Evolutionary conservation across 1,140 invertebrate genomes (phyloP), one percentile per base, ranked within the genome.

Genomic region (Cherax destructor): DNA sequence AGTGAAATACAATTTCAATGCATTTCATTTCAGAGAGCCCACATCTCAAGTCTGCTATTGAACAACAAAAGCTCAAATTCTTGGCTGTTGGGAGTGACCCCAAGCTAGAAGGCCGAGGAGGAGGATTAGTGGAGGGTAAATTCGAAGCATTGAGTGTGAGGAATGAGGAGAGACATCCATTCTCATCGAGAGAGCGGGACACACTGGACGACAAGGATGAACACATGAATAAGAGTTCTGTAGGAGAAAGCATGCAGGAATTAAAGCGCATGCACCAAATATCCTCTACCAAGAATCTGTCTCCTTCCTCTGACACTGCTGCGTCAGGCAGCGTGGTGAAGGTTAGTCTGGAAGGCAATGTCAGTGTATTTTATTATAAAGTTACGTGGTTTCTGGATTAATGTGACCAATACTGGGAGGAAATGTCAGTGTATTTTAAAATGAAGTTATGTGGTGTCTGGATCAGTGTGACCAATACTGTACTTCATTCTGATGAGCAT

Each of bases 41-140:
- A 6, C 93, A 95, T 1, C 95, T 97, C 79, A 94, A 95, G 86
- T 95, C 95, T 11, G 95, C 95, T 7, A 95, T 96, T 77, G 96
- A 97, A 91, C 95, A 96, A 92, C 95, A 95, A 0, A 96, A 96
- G 94, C 94, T 96, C 76, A 96, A 96, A 93, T 95, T 96, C 93
- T 95, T 95, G 92, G 94, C 95, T 10, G 86, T 92, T 18, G 74
- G 50, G 16, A 77, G 79, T 13, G 84, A 84, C 4, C 69, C 91
- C 9, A 84, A 83, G 74, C 81, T 74, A 50, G 86, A 92, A 47
- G 74, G 7, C 18, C 56, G 85, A 69, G 61, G 83, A 11, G 61
- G 59, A 4, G 16, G 21, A 16, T 3, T 9, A 7, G 47, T 24
- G n/a, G 85, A 87, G 79, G 79, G 65, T n/a, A 47, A 80, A 9